Percentiles rank a stretch among this genome's conserved stretches.
Evolutionary conservation across 2,113 vertebrate species (phyloP).

Genomic region (Naja naja): DNA sequence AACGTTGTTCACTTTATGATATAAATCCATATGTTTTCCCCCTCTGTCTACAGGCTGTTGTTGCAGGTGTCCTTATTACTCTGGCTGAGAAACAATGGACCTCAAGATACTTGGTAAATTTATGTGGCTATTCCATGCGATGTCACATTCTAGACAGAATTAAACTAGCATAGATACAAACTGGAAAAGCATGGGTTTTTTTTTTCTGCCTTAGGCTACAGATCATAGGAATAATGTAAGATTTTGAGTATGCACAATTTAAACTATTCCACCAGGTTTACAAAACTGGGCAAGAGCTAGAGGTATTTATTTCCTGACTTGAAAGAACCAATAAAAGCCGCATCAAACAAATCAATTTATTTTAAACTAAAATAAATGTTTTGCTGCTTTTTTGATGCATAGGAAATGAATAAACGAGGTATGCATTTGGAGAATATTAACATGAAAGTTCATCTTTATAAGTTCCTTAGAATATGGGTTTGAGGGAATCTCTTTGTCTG

Average conservation of each 20-base stretch:
- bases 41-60: slow-evolving; percentile 50
- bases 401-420: neutral
- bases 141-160: neutral
- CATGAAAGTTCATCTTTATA: neutral
- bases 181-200: neutral
- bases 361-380: slow-evolving; percentile 30
- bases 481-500: neutral
- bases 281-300: slow-evolving; percentile 26
- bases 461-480: neutral
- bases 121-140: accelerated
- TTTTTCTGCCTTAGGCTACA: neutral
- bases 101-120: slow-evolving; percentile 62
- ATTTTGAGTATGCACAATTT: neutral
- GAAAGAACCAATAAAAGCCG: slow-evolving; percentile 22
- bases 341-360: neutral
- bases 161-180: neutral
- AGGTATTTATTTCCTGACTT: slow-evolving; percentile 30
- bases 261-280: slow-evolving; percentile 15
- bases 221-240: neutral
- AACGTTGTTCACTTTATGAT: neutral
- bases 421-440: neutral
- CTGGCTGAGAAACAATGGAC: slow-evolving; percentile 49
- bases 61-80: slow-evolving; percentile 48
- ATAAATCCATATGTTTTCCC: neutral
- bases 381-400: neutral